Evolutionary conservation across 2,113 vertebrate species (phyloP).

Genomic region (Chlamydotis undulata): DNA sequence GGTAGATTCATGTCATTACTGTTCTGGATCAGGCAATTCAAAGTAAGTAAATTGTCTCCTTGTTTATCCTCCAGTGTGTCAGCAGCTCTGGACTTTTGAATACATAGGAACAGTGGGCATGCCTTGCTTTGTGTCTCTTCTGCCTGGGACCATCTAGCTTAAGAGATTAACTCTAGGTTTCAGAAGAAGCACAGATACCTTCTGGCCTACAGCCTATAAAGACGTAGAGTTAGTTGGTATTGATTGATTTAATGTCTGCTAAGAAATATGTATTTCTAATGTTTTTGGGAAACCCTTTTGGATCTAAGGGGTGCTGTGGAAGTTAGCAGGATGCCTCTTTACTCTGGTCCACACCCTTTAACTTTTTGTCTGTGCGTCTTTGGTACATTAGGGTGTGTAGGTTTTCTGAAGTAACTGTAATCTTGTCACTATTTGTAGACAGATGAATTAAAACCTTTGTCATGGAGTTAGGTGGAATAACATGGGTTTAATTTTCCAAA

Average conservation of each 20-base stretch:
- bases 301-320: not conserved
- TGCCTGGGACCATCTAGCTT: not conserved
- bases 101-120: not conserved
- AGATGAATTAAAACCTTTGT: not conserved
- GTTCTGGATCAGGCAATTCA: not conserved
- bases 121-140: not conserved
- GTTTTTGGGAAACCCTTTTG: not conserved
- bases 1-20: not conserved
- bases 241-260: not conserved
- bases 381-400: rapidly evolving
- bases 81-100: not conserved
- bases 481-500: not conserved
- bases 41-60: not conserved
- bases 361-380: not conserved
- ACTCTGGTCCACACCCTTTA: not conserved
- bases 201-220: not conserved
- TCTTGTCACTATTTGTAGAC: not conserved
- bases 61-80: not conserved
- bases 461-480: not conserved
- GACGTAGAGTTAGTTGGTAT: not conserved
- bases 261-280: not conserved
- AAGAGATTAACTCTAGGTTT: not conserved
- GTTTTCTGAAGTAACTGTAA: not conserved
- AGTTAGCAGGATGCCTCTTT: not conserved
- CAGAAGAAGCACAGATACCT: not conserved